Percentiles rank a stretch among this genome's conserved stretches.
Conservation (phyloP, 2,888 invertebrate genomes). For the Smittia sp. region DNA sequence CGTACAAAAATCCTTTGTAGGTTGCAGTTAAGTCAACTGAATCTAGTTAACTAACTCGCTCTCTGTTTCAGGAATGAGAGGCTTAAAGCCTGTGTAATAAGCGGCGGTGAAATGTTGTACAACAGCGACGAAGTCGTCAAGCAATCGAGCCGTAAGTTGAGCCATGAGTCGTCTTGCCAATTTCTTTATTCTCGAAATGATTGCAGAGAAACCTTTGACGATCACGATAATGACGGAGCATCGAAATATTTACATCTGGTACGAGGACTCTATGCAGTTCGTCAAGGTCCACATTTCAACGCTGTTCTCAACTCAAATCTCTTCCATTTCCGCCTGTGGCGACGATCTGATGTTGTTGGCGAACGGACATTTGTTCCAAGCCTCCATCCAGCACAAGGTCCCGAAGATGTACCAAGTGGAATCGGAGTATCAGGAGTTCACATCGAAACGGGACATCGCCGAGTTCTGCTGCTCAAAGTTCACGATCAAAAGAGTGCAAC, state of each 20-base stretch:
- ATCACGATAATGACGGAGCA: slow-evolving; percentile 49
- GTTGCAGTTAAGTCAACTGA: not conserved
- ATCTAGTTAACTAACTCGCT: too few relatives aligned
- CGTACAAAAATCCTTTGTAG: slow-evolving; percentile 34
- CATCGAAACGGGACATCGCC: slow-evolving; percentile 6
- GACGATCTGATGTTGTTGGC: slow-evolving; percentile 50
- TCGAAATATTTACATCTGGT: slow-evolving; percentile 52
- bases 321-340: slow-evolving; percentile 47
- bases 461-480: slow-evolving; percentile 7
- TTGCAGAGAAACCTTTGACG: slow-evolving; percentile 47
- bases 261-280: slow-evolving; percentile 51
- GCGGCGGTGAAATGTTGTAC: slow-evolving; percentile 54
- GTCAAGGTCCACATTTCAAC: slow-evolving; percentile 50
- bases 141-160: slow-evolving; percentile 5
- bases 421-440: slow-evolving; percentile 25
- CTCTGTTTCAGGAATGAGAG: slow-evolving; percentile 48
- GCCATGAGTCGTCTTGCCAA: not conserved
- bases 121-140: slow-evolving; percentile 26
- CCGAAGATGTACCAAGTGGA: slow-evolving; percentile 15
- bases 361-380: slow-evolving; percentile 44
- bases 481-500: slow-evolving; percentile 7
- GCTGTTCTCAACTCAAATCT: slow-evolving; percentile 48
- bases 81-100: slow-evolving; percentile 53
- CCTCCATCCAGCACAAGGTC: not conserved
- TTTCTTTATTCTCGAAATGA: slow-evolving; percentile 42